A percentile compares a stretch with the other conserved stretches of the same genome.
Conservation (phyloP, 2,888 invertebrate species). For the Pilophorus perplexus region DNA sequence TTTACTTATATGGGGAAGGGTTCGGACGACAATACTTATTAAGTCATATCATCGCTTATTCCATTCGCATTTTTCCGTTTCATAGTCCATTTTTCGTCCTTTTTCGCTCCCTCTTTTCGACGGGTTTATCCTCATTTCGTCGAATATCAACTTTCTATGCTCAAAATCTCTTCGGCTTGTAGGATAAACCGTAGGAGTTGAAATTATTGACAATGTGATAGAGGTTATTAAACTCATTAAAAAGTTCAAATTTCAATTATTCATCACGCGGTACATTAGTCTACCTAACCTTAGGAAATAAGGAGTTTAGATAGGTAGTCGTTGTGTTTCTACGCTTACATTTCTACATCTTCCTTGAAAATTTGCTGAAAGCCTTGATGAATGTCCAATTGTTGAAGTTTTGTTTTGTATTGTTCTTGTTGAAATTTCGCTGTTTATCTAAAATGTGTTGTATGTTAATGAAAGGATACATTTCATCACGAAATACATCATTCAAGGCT, state of each 20-base stretch:
- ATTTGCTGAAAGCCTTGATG: no score
- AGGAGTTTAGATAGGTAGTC: not conserved
- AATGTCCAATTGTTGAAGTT: no score
- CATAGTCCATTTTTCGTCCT: not conserved
- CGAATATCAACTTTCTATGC: not conserved
- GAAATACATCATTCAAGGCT: slow-evolving; percentile 17
- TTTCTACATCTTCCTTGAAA: no score
- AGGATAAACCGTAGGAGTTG: slow-evolving; percentile 9
- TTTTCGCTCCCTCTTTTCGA: not conserved
- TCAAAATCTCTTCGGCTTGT: slow-evolving; percentile 29
- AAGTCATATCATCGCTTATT: slow-evolving; percentile 19
- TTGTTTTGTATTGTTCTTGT: not conserved
- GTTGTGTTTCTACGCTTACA: no score
- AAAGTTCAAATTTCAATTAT: not conserved
- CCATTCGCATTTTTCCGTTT: not conserved
- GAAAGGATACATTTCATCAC: not conserved
- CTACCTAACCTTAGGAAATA: not conserved
- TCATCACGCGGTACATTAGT: not conserved
- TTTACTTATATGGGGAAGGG: slow-evolving; percentile 22
- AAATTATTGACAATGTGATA: slow-evolving; percentile 17
- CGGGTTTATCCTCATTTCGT: no score
- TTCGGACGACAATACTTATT: slow-evolving; percentile 29
- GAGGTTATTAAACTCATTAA: slow-evolving; percentile 2
- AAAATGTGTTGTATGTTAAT: not conserved
- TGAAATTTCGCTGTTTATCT: not conserved